Evolutionary conservation across 2,888 invertebrate species (phyloP).

Genomic region (Mimachlamys varia): DNA sequence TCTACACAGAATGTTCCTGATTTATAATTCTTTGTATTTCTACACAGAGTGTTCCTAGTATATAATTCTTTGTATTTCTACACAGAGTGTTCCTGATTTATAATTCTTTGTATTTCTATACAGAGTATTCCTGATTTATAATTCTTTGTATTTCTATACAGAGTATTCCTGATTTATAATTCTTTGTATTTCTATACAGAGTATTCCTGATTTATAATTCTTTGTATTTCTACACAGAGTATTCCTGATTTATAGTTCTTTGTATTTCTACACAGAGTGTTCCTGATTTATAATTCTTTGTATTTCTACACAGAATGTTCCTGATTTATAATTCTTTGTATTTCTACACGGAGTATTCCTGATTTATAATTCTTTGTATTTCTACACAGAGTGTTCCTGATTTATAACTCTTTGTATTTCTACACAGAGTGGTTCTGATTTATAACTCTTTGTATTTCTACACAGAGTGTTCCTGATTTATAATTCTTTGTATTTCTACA

Average conservation of each 20-base stretch:
- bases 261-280: slow-evolving; percentile 81
- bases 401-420: too few relatives aligned
- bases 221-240: slow-evolving; percentile 74
- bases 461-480: slow-evolving; percentile 87
- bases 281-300: too few relatives aligned
- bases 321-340: too few relatives aligned
- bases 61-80: slow-evolving; percentile 51
- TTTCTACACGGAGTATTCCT: slow-evolving; percentile 84
- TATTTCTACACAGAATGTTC: slow-evolving; percentile 83
- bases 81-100: slow-evolving; percentile 87
- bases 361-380: too few relatives aligned
- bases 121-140: slow-evolving; percentile 88
- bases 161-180: slow-evolving; percentile 89
- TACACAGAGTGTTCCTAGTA: slow-evolving; percentile 85
- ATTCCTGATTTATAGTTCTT: too few relatives aligned
- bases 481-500: slow-evolving; percentile 49
- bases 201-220: too few relatives aligned
- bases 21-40: too few relatives aligned
- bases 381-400: slow-evolving; percentile 85
- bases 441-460: slow-evolving; percentile 51
- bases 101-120: slow-evolving; percentile 48
- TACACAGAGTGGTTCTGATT: slow-evolving; percentile 86
- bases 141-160: slow-evolving; percentile 66
- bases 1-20: slow-evolving; percentile 85
- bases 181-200: slow-evolving; percentile 73